phyloP scores from a whole-genome alignment of 1,140 invertebrate genomes.

The Episyrphus balteatus region DNA sequence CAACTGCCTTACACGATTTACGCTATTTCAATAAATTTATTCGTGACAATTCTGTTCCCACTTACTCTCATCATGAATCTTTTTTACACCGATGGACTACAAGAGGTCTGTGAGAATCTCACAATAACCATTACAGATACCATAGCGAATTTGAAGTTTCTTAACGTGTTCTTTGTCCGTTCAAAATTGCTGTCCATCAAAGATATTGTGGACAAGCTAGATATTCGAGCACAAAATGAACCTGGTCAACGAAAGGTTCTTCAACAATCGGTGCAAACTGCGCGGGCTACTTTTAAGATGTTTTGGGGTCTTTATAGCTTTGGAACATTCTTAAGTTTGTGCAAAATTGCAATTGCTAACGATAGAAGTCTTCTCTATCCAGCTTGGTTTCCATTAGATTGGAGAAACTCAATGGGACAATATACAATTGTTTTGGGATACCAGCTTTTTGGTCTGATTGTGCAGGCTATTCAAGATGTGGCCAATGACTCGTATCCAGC shows the following conservation, averaged over 20 bases:
- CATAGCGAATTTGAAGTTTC: conserved; percentile 24
- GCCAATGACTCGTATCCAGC: conserved; percentile 30
- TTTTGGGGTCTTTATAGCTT: conserved; percentile 20
- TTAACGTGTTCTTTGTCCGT: conserved; percentile 23
- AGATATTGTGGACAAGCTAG: conserved; percentile 8
- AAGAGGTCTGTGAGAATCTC: conserved; percentile 24
- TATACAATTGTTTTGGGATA: conserved; percentile 14
- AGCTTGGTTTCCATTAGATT: conserved; percentile 26
- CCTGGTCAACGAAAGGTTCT: conserved; percentile 5
- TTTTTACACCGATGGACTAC: conserved; percentile 16
- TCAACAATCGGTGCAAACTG: conserved; percentile 6
- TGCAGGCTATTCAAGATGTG: conserved; percentile 24
- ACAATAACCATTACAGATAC: conserved; percentile 27
- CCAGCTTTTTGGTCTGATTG: conserved; percentile 18
- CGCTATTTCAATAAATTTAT: conserved; percentile 11
- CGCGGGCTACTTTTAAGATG: conserved; percentile 12
- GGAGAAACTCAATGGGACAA: conserved; percentile 7
- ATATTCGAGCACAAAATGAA: conserved; percentile 7
- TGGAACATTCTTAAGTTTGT: conserved; percentile 20
- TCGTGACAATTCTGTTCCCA: conserved; percentile 24
- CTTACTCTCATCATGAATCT: conserved; percentile 17
- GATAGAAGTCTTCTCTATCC: conserved; percentile 19
- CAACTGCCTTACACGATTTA: conserved; percentile 3
- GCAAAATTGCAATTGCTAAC: conserved; percentile 11
- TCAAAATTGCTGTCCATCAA: conserved; percentile 13